Evolutionary conservation across 2,113 vertebrate genomes (phyloP), one percentile per base, ranked within the genome.

Genomic region (Prunella fulvescens): DNA sequence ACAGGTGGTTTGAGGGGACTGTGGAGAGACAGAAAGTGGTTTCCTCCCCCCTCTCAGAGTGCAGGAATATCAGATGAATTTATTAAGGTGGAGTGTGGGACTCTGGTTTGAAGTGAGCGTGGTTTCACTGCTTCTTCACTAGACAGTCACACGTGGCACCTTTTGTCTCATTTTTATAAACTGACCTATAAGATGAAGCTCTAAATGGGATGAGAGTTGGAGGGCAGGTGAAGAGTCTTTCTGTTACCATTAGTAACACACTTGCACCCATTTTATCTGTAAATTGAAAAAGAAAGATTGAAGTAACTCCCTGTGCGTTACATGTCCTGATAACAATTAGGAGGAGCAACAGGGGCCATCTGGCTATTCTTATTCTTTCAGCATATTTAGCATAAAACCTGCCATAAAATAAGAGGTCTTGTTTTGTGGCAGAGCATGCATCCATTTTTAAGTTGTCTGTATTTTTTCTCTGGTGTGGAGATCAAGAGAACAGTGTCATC

Each of bases 221-320:
- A 95, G 83, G 95, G 88, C 86, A 96, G 86, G 72, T 92, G 90
- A 93, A 92, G 54, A 90, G 54, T 73, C 81, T 95, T 92, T 92
- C 91, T 92, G 94, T 95, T 95, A 93, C 94, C 89, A 83, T 95
- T 94, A 93, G 94, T 95, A 93, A 94, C 95, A 94, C 0, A 2
- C 53, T 82, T 88, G 69, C 62, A 91, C 92, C 84, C 50, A 10
- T 95, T 92, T 90, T 80, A 33, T 40, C 87, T 92, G 79, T 47
- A 91, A 90, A 91, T 62, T 44, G 54, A 88, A 81, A 93, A 79
- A 53, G 83, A 86, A 95, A 67, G 62, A 44, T 87, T 62, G 64
- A 54, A 58, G 67, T n/a, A 77, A 37, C 71, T 86, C 64, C 48
- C 39, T 57, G 19, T 25, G n/a, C 0, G 0, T 86, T 90, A 4